These are phyloP conservation scores for Grantiella picta DNA, from an alignment of 2,113 vertebrate species.

Conservation along the genomic window DNA sequence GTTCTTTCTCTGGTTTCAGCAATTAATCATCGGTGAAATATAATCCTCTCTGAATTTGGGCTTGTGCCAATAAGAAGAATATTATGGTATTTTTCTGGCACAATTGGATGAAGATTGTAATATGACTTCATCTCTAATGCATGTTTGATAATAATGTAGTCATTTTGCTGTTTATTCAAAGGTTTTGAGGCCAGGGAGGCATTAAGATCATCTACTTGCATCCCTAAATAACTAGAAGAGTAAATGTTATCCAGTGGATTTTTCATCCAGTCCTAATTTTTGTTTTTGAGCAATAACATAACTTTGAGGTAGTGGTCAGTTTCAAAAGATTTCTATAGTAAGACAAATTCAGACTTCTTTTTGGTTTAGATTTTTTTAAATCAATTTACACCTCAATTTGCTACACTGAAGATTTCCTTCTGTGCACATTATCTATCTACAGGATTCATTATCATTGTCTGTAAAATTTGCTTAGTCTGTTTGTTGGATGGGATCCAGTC, in stretches of 20 bases:
- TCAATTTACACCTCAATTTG: neutral
- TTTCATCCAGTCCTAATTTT: neutral
- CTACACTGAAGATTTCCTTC: neutral
- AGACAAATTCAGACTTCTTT: neutral
- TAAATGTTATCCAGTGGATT: neutral
- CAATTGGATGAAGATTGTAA: neutral
- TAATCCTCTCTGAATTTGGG: neutral
- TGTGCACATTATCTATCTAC: neutral
- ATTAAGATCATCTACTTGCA: neutral
- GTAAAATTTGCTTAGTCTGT: neutral
- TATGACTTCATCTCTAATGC: constrained; percentile 4
- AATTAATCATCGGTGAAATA: neutral
- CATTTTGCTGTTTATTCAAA: constrained; percentile 23
- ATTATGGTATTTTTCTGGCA: constrained; percentile 1
- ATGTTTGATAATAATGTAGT: neutral
- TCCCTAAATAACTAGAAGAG: neutral
- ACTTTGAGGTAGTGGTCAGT: neutral
- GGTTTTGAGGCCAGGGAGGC: constrained; percentile 5
- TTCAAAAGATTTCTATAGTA: neutral
- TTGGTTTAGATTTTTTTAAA: neutral
- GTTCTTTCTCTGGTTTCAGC: neutral
- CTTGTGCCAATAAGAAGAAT: neutral
- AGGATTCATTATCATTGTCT: neutral
- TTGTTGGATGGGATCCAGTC: neutral
- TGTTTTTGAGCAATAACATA: neutral